Conservation (phyloP, 64 coral and sea anemone genomes). For the Astreopora myriophthalma region DNA sequence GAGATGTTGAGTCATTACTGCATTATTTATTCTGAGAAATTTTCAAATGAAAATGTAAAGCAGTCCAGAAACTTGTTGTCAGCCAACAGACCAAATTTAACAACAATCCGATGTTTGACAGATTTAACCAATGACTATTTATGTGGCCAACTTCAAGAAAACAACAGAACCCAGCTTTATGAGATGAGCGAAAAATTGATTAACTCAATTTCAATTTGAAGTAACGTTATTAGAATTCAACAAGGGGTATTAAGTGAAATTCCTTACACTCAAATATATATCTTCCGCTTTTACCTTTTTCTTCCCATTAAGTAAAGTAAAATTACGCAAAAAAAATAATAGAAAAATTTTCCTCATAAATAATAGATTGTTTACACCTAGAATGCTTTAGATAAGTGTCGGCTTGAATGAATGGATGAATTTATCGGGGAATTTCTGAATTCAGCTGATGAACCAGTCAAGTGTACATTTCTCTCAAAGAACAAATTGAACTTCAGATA, state of each 20-base stretch:
- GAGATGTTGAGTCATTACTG: neutral
- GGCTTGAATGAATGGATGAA: neutral
- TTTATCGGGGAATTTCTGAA: too few relatives aligned
- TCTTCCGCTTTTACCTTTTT: neutral
- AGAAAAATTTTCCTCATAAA: neutral
- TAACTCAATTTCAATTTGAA: neutral
- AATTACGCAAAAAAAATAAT: neutral
- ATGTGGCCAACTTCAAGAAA: neutral
- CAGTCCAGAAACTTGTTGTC: too few relatives aligned
- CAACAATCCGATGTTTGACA: neutral
- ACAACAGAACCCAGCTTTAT: neutral
- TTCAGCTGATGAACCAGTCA: neutral
- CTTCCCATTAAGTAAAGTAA: neutral
- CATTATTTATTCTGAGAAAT: too few relatives aligned
- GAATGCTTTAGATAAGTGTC: neutral
- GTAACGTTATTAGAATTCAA: too few relatives aligned
- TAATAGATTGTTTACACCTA: conserved; percentile 29
- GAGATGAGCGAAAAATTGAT: neutral
- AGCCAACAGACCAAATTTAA: too few relatives aligned
- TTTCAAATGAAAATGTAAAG: too few relatives aligned
- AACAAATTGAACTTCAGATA: neutral
- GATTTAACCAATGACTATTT: neutral
- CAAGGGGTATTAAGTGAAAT: too few relatives aligned
- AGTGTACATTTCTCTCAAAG: conserved; percentile 4
- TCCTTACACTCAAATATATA: neutral